A percentile compares a stretch with the other conserved stretches of the same genome.
Evolutionary conservation across 2,888 invertebrate genomes (phyloP).

Genomic region (Clostera curtula): DNA sequence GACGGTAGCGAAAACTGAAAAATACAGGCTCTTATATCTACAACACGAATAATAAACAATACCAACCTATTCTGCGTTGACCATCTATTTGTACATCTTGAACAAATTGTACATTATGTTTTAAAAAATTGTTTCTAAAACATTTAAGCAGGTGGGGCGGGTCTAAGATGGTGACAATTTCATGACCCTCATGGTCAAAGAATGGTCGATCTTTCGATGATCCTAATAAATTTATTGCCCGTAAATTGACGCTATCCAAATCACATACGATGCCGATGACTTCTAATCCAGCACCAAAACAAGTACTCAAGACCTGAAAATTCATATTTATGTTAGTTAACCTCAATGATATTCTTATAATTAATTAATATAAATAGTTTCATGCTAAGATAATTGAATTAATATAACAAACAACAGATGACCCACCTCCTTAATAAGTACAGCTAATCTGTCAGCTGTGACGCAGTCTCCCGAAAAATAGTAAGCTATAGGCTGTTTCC

Average conservation of each 20-base stretch:
- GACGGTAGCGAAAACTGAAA: too few relatives aligned
- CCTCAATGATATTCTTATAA: too few relatives aligned
- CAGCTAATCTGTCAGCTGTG: not conserved
- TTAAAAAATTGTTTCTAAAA: constrained; percentile 11
- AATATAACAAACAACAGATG: not conserved
- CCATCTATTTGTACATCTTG: constrained; percentile 4
- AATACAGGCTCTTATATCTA: too few relatives aligned
- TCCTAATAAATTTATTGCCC: constrained; percentile 8
- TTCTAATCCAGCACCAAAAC: constrained; percentile 6
- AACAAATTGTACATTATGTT: constrained; percentile 6
- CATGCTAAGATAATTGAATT: not conserved
- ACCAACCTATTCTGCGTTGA: not conserved
- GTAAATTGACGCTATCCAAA: constrained; percentile 8
- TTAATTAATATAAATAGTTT: too few relatives aligned
- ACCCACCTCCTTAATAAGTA: constrained; percentile 1
- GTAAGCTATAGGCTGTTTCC: not conserved
- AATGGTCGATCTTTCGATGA: constrained; percentile 6
- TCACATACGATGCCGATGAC: constrained; percentile 9
- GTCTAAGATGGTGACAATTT: constrained; percentile 12
- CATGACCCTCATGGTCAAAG: constrained; percentile 7
- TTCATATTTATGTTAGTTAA: too few relatives aligned
- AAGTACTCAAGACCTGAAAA: constrained; percentile 8
- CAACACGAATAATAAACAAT: too few relatives aligned
- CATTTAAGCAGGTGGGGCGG: constrained; percentile 13
- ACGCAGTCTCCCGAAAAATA: not conserved